Conservation (phyloP, 2,113 vertebrate genomes). For the Empidonax traillii region DNA sequence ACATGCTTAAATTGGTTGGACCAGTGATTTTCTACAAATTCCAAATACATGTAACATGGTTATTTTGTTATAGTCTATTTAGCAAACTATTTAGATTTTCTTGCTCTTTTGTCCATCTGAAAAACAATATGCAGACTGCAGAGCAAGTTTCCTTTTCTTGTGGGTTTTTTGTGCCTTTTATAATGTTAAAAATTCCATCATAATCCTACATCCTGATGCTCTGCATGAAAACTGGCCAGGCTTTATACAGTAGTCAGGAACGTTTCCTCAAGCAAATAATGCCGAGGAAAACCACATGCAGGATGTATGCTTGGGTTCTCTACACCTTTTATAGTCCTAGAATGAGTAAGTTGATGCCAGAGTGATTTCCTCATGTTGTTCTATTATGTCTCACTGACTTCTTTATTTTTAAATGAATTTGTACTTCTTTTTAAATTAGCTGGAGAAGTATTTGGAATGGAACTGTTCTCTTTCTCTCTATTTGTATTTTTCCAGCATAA, state of each 20-base stretch:
- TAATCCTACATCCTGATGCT: neutral
- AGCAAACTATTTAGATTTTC: neutral
- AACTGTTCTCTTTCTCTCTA: neutral
- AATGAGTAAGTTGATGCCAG: neutral
- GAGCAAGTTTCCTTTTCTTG: neutral
- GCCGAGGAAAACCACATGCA: neutral
- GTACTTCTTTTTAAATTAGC: neutral
- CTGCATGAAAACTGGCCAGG: neutral
- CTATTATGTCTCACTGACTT: neutral
- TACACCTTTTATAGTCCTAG: neutral
- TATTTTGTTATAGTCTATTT: neutral
- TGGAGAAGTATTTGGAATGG: neutral
- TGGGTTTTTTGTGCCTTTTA: neutral
- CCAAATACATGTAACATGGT: accelerated
- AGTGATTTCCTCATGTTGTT: conserved; percentile 10
- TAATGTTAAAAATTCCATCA: neutral
- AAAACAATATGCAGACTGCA: neutral
- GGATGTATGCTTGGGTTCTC: neutral
- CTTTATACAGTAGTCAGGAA: neutral
- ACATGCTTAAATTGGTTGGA: neutral
- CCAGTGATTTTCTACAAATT: neutral
- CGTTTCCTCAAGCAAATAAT: neutral
- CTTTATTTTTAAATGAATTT: neutral
- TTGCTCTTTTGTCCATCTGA: neutral
- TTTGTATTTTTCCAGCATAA: neutral